These are phyloP conservation scores for Gymnothorax reevesii DNA, from an alignment of 2,797 vertebrate species.

Conservation along the genomic window DNA sequence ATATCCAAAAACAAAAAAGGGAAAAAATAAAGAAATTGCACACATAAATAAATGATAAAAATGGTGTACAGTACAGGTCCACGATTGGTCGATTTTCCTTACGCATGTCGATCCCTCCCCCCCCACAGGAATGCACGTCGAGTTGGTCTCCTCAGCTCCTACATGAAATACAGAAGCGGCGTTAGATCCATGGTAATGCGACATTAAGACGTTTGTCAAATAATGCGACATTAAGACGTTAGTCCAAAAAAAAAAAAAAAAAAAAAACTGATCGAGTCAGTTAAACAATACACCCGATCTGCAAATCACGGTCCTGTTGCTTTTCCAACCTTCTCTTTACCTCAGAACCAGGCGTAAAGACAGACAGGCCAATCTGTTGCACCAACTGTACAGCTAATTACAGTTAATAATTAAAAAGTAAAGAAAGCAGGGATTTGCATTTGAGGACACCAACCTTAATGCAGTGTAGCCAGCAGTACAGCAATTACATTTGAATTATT, in stretches of 20 bases:
- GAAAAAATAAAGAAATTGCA: neutral
- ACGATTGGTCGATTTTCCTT: conserved; percentile 60
- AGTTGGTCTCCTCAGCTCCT: conserved; percentile 47
- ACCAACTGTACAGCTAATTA: too few species aligned
- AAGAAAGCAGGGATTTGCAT: too few species aligned
- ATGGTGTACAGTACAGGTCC: conserved; percentile 80
- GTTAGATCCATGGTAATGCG: neutral
- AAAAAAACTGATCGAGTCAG: neutral
- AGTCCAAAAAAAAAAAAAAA: too few species aligned
- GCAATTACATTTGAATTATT: too few species aligned
- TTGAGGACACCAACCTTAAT: too few species aligned
- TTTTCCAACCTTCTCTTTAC: neutral
- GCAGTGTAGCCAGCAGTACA: too few species aligned
- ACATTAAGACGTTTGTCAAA: neutral
- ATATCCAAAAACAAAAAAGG: conserved; percentile 69
- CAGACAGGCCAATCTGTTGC: too few species aligned
- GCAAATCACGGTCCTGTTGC: neutral
- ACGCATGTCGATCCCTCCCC: conserved; percentile 42
- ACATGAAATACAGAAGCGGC: conserved; percentile 30
- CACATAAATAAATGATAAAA: conserved; percentile 92
- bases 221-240: too few species aligned
- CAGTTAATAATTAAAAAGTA: too few species aligned
- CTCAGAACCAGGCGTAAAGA: too few species aligned
- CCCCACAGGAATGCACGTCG: conserved; percentile 54
- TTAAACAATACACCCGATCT: too few species aligned